Evolutionary conservation across 2,113 vertebrate genomes (phyloP).

Genomic region (Cyanistes caeruleus): DNA sequence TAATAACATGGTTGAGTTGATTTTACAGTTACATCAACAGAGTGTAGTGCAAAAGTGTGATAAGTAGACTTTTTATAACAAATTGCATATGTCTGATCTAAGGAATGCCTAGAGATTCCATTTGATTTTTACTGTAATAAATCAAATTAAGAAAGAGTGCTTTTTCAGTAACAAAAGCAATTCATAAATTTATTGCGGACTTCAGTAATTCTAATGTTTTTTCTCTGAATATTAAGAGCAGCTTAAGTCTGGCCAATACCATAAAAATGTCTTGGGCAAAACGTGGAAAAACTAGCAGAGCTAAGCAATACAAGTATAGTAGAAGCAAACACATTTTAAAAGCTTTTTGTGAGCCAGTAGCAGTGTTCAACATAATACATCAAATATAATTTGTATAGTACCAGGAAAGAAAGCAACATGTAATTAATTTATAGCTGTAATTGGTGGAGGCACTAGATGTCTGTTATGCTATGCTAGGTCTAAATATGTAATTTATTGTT

Average conservation of each 20-base stretch:
- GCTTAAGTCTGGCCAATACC: slow-evolving; percentile 71
- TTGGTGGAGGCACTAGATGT: neutral
- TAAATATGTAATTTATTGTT: slow-evolving; percentile 19
- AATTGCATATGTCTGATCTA: slow-evolving; percentile 62
- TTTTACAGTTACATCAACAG: slow-evolving; percentile 79
- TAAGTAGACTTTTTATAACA: slow-evolving; percentile 67
- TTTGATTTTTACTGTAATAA: slow-evolving; percentile 79
- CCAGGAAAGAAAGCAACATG: slow-evolving; percentile 23
- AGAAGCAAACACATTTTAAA: neutral
- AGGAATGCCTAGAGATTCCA: slow-evolving; percentile 71
- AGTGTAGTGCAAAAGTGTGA: slow-evolving; percentile 43
- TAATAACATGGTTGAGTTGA: slow-evolving; percentile 72
- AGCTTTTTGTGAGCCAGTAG: slow-evolving; percentile 15
- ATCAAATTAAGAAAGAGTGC: slow-evolving; percentile 73
- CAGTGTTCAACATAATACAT: neutral
- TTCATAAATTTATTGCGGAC: slow-evolving; percentile 72
- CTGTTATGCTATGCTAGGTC: neutral
- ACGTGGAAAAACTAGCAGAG: slow-evolving; percentile 63
- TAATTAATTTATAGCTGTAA: slow-evolving; percentile 34
- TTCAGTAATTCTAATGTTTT: slow-evolving; percentile 74
- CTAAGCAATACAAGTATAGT: slow-evolving; percentile 43
- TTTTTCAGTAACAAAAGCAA: slow-evolving; percentile 71
- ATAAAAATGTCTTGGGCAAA: slow-evolving; percentile 72
- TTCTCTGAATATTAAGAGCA: slow-evolving; percentile 71
- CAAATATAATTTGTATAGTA: neutral